These are phyloP conservation scores for Poecilia velifera DNA, from an alignment of 2,797 vertebrate genomes.

Conservation along the genomic window DNA sequence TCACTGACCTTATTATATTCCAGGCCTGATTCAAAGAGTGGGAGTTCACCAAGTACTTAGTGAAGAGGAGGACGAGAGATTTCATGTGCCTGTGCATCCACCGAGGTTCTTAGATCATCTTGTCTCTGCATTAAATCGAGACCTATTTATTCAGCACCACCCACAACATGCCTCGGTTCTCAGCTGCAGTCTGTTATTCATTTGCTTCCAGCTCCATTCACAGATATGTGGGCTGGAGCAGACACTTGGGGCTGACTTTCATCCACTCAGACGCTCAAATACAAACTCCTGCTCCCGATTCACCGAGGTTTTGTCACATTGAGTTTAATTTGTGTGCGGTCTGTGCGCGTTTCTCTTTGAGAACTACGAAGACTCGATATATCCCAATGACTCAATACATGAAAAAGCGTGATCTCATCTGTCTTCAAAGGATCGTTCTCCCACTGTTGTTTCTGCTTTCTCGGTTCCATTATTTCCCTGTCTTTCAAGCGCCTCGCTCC, in stretches of 20 bases:
- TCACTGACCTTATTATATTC: conserved; percentile 5
- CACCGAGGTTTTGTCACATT: conserved; percentile 26
- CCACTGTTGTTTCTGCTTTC: conserved; percentile 4
- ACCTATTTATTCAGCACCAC: conserved; percentile 56
- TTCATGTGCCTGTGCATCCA: conserved; percentile 27
- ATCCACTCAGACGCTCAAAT: not conserved
- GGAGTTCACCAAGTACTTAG: conserved; percentile 24
- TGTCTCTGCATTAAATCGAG: conserved; percentile 52
- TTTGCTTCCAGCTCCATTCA: conserved; percentile 67
- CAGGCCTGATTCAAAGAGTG: conserved; percentile 28
- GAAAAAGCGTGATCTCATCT: conserved; percentile 21
- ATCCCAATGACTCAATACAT: conserved; percentile 24
- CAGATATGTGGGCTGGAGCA: conserved; percentile 60
- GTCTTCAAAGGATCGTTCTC: conserved; percentile 33
- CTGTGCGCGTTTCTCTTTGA: conserved; percentile 9
- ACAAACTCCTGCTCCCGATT: conserved; percentile 11
- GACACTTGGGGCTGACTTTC: conserved; percentile 32
- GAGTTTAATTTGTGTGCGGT: conserved; percentile 15
- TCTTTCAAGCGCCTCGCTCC: conserved; percentile 35
- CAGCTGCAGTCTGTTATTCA: conserved; percentile 60
- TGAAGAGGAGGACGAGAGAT: conserved; percentile 38
- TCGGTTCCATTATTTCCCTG: conserved; percentile 39
- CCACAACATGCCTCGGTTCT: conserved; percentile 59
- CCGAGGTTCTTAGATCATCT: conserved; percentile 38
- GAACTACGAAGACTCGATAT: conserved; percentile 16